A percentile compares a stretch with the other conserved stretches of the same genome.
Conservation (phyloP, 2,888 invertebrate genomes). For the Seladonia tumulorum region DNA sequence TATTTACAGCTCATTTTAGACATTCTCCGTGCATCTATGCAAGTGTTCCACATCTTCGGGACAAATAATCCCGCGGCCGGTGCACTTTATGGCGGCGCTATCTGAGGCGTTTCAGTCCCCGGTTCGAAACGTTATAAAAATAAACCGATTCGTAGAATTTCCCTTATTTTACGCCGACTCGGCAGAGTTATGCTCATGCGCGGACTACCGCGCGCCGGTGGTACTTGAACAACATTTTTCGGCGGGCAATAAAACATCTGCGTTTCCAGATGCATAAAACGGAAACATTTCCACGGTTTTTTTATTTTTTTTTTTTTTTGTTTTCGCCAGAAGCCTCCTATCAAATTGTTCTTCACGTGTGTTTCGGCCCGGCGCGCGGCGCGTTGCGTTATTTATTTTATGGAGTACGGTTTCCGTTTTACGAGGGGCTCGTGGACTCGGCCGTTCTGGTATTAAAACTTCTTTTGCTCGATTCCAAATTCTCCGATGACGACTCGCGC, state of each 20-base stretch:
- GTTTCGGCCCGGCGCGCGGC: background rate
- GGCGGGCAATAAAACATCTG: slow-evolving; percentile 42
- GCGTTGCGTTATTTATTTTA: slow-evolving; percentile 29
- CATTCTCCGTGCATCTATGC: slow-evolving; percentile 17
- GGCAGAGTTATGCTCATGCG: background rate
- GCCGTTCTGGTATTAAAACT: background rate
- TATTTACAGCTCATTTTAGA: background rate
- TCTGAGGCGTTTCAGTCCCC: slow-evolving; percentile 45
- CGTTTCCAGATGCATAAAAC: slow-evolving; percentile 25
- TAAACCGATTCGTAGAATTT: slow-evolving; percentile 61
- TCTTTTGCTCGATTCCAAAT: background rate
- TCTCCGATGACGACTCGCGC: background rate
- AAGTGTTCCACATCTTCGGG: slow-evolving; percentile 51
- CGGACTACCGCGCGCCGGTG: slow-evolving; percentile 1
- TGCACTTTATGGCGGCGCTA: slow-evolving; percentile 57
- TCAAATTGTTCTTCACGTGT: slow-evolving; percentile 13
- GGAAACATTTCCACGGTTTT: slow-evolving; percentile 19
- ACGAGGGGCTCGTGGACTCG: slow-evolving; percentile 2
- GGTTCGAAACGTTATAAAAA: slow-evolving; percentile 71
- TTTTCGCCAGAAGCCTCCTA: background rate
- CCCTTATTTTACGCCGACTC: slow-evolving; percentile 27
- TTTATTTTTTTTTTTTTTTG: too few relatives aligned
- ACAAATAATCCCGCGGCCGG: slow-evolving; percentile 50
- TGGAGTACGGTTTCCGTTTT: slow-evolving; percentile 5
- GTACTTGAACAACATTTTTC: slow-evolving; percentile 32